A percentile compares a stretch with the other conserved stretches of the same genome.
Evolutionary conservation across 2,113 vertebrate genomes (phyloP).

Genomic region (Tinamus guttatus): DNA sequence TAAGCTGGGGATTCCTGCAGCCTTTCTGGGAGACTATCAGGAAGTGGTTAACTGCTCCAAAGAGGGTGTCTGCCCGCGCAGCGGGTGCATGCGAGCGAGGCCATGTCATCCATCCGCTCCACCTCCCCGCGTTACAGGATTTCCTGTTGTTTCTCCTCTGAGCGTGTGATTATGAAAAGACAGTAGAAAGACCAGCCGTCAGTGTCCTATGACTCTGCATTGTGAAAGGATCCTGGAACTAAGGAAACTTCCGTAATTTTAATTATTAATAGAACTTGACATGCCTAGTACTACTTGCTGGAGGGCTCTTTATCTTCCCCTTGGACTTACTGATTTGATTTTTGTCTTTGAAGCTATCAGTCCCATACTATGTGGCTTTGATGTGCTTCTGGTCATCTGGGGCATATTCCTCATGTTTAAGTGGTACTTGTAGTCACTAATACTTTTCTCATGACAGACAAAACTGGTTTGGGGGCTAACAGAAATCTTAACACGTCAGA

Average conservation of each 20-base stretch:
- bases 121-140: neutral
- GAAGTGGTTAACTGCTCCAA: neutral
- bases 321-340: neutral
- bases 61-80: neutral
- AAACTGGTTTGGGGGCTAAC: neutral
- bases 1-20: neutral
- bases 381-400: neutral
- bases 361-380: neutral
- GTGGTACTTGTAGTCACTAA: neutral
- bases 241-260: neutral
- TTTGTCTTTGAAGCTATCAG: neutral
- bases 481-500: neutral
- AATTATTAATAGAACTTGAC: accelerated
- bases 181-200: neutral
- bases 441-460: neutral
- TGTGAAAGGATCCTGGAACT: neutral
- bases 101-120: neutral
- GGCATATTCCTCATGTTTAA: neutral
- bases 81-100: neutral
- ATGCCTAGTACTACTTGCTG: neutral
- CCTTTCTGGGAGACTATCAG: neutral
- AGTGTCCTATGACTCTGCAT: neutral
- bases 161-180: neutral
- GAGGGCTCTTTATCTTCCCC: neutral
- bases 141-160: neutral